Percentiles rank a stretch among this genome's conserved stretches.
phyloP scores from a whole-genome alignment of 2,113 vertebrate genomes.

The Atractosteus spatula region DNA sequence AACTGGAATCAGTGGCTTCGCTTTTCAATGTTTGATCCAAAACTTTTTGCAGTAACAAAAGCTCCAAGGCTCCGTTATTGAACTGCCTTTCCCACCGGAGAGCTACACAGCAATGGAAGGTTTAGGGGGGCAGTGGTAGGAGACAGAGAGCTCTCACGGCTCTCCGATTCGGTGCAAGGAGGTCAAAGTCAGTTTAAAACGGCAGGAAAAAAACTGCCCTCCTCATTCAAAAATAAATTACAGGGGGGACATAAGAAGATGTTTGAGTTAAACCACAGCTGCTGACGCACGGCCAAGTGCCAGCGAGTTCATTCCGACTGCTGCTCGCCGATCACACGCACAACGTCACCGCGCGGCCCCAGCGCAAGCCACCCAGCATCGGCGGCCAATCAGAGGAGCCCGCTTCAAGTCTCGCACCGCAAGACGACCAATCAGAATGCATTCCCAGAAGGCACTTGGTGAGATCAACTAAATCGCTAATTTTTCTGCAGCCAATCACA shows the following conservation, averaged over 20 bases:
- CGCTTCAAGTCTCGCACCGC: not conserved
- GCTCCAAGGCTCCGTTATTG: not conserved
- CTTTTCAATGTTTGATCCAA: no score
- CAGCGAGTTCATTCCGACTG: conserved; percentile 1
- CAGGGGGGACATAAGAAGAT: conserved; percentile 1
- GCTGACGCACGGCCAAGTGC: not conserved
- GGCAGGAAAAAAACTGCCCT: not conserved
- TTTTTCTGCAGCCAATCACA: no score
- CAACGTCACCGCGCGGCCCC: not conserved
- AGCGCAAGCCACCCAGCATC: not conserved
- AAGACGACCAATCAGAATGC: not conserved
- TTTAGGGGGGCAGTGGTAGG: not conserved
- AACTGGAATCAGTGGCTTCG: no score
- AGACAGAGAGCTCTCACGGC: not conserved
- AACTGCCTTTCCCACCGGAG: not conserved
- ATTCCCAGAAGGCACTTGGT: not conserved
- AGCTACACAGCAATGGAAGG: not conserved
- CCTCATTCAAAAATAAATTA: conserved; percentile 7
- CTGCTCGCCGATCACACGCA: not conserved
- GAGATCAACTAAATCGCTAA: no score
- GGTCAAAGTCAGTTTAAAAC: conserved; percentile 1
- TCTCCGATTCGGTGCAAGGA: not conserved
- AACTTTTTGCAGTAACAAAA: not conserved
- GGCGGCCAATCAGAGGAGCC: not conserved
- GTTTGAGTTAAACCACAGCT: conserved; percentile 3